phyloP scores from a whole-genome alignment of 1,140 invertebrate species.

The Trachymyrmex septentrionalis region DNA sequence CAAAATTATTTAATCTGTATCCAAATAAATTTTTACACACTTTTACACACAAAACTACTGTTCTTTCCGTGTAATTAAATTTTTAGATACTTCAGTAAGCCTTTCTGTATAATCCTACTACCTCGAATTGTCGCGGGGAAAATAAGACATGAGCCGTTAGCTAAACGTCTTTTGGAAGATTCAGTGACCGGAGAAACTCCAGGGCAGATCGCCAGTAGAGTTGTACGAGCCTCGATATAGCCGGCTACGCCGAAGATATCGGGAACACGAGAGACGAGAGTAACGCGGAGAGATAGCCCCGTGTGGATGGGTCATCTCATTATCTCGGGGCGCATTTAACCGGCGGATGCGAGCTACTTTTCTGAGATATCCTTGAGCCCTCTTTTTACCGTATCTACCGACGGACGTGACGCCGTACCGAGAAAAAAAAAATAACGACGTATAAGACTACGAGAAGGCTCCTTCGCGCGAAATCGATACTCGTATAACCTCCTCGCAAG shows the following conservation, averaged over 20 bases:
- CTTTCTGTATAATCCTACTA: not conserved
- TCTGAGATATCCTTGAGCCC: constrained; percentile 27
- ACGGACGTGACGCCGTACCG: not conserved
- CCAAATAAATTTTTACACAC: too few species aligned
- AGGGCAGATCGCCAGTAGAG: not conserved
- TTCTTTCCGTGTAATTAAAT: too few species aligned
- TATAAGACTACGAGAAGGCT: not conserved
- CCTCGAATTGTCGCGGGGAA: not conserved
- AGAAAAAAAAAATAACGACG: constrained; percentile 27
- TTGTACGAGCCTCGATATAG: constrained; percentile 15
- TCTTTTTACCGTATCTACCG: constrained; percentile 30
- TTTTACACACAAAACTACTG: too few species aligned
- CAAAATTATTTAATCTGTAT: too few species aligned
- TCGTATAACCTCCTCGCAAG: not conserved
- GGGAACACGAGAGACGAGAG: constrained; percentile 38
- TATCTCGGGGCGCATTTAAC: constrained; percentile 67
- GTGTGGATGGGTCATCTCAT: constrained; percentile 69
- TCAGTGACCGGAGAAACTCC: not conserved
- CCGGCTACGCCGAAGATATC: constrained; percentile 13
- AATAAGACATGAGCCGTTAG: not conserved
- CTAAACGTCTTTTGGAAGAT: not conserved
- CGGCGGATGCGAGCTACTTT: not conserved
- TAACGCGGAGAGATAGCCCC: constrained; percentile 67
- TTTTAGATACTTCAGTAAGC: too few species aligned
- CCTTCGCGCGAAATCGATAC: constrained; percentile 44